A percentile compares a stretch with the other conserved stretches of the same genome.
Evolutionary conservation across 2,113 vertebrate species (phyloP).

Genomic region (Leucoraja erinaceus): DNA sequence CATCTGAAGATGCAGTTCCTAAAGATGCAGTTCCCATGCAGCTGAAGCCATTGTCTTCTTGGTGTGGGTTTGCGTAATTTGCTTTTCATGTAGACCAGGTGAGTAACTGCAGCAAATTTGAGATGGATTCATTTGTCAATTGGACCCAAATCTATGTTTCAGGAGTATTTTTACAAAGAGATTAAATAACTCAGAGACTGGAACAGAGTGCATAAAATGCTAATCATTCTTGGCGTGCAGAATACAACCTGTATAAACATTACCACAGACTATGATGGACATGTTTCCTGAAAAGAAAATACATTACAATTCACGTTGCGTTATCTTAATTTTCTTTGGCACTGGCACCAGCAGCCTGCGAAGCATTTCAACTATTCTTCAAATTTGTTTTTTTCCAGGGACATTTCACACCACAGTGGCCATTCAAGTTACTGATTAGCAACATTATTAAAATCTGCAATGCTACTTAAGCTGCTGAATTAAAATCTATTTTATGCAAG

Average conservation of each 20-base stretch:
- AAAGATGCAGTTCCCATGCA: no score
- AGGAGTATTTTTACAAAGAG: slow-evolving; percentile 4
- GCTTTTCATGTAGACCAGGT: no score
- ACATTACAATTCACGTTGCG: slow-evolving; percentile 8
- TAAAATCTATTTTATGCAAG: slow-evolving; percentile 1
- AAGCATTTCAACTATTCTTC: not conserved
- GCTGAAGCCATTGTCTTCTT: no score
- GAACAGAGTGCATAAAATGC: slow-evolving; percentile 27
- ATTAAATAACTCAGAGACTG: slow-evolving; percentile 9
- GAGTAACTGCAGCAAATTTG: no score
- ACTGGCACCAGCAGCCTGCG: not conserved
- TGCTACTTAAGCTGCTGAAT: not conserved
- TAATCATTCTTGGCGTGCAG: slow-evolving; percentile 32
- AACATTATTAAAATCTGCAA: slow-evolving; percentile 19
- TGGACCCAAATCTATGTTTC: not conserved
- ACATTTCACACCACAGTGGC: not conserved
- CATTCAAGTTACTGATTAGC: slow-evolving; percentile 14
- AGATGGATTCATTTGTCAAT: not conserved
- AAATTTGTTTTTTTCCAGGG: slow-evolving; percentile 13
- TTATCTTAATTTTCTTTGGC: slow-evolving; percentile 26
- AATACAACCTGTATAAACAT: slow-evolving; percentile 27
- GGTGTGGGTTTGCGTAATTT: no score
- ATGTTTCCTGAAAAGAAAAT: slow-evolving; percentile 27
- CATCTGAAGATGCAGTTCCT: no score
- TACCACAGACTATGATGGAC: slow-evolving; percentile 7